Evolutionary conservation across 2,888 invertebrate species (phyloP), one percentile per base, ranked within the genome.

Genomic region (Coecobrya sp.): DNA sequence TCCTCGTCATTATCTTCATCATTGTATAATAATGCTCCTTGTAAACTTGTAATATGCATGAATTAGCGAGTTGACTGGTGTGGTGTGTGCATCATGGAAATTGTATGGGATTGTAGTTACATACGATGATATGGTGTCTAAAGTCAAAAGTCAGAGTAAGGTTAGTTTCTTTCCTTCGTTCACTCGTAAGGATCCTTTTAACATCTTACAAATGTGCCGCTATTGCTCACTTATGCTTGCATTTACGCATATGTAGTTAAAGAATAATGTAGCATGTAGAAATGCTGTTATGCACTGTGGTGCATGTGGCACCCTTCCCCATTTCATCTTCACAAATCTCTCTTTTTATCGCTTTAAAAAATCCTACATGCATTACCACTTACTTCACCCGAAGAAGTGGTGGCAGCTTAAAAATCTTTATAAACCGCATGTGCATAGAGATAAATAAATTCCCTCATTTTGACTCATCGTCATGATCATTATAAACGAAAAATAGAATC

Each of bases 311-410:
- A 82, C 82, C 82, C 82, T 82, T 82, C 82, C 27, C 19, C 59
- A 73, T 73, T 76, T 76, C 76, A 25, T 76, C 76, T 49, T 49
- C 11, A 1, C 0, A 10, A 49, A n/a, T 86, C 79, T 45, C 10
- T 79, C 11, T 11, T 11, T 30, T 79, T 79, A 62, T 85, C 84
- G 25, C n/a, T 65, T 11, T 19, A 13, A 22, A 55, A 76, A 76
- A 87, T 59, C 59, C 55, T 59, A 82, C 87, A 87, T 62, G 87
- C 87, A 76, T 76, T 87, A 87, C 87, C 87, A 87, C 87, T 87
- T 59, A 76, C 87, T 55, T 82, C 87, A 87, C 87, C 79, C 76
- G 27, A 76, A 79, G 16, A 82, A 82, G 82, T 82, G 82, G 16
- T 82, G 82, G 59, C 59, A 59, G 30, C 59, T 82, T 82, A 59